These are phyloP conservation scores for Amphipoea oculea DNA, from an alignment of 2,888 invertebrate genomes.

Conservation along the genomic window DNA sequence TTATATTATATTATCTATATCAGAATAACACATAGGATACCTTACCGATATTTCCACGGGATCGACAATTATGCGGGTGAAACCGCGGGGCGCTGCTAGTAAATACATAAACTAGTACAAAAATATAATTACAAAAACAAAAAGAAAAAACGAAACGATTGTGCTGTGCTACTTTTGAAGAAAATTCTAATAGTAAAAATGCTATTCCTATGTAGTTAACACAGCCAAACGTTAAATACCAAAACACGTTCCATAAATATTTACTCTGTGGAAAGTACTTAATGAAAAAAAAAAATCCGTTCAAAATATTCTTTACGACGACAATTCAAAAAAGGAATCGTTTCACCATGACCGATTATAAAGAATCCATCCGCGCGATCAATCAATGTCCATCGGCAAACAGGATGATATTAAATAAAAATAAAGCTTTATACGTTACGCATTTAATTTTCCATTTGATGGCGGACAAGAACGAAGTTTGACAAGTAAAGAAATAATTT, in stretches of 20 bases:
- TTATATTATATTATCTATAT: too few species aligned
- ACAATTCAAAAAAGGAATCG: conserved; percentile 61
- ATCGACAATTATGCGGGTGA: too few species aligned
- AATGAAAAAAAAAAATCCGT: conserved; percentile 46
- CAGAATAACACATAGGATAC: too few species aligned
- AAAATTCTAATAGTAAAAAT: background rate
- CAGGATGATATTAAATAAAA: conserved; percentile 57
- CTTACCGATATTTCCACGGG: too few species aligned
- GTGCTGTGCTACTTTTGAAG: background rate
- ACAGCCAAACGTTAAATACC: background rate
- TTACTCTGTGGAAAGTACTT: conserved; percentile 32
- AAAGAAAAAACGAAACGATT: too few species aligned
- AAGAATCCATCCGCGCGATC: conserved; percentile 65
- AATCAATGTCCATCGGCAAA: conserved; percentile 66
- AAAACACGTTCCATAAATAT: conserved; percentile 30
- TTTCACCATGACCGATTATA: conserved; percentile 64
- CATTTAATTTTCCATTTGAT: conserved; percentile 50
- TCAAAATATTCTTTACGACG: conserved; percentile 45
- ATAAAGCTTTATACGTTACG: conserved; percentile 41
- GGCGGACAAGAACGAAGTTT: conserved; percentile 8
- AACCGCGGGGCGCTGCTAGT: too few species aligned
- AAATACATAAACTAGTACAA: too few species aligned
- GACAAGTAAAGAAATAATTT: conserved; percentile 46
- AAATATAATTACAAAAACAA: too few species aligned
- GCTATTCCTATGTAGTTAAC: background rate